Conservation (phyloP, 1,140 invertebrate genomes). For the Heliconius hewitsoni region DNA sequence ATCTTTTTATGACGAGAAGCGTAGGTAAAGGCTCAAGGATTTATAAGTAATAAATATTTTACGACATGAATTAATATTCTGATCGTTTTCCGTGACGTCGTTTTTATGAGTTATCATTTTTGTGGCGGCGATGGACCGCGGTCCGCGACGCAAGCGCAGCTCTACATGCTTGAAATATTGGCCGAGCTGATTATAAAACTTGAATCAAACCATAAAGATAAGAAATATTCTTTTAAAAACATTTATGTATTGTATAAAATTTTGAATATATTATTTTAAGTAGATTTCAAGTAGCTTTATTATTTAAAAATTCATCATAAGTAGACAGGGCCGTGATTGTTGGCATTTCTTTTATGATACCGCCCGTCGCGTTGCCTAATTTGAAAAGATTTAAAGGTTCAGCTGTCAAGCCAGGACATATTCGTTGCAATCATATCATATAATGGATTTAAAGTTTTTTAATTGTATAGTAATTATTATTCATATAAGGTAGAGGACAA, state of each 20-base stretch:
- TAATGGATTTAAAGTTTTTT: constrained; percentile 4
- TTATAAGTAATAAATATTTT: constrained; percentile 82
- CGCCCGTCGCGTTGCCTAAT: constrained; percentile 36
- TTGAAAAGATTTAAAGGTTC: constrained; percentile 33
- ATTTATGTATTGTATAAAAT: constrained; percentile 71
- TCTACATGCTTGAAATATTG: constrained; percentile 63
- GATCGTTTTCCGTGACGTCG: constrained; percentile 80
- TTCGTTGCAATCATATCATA: constrained; percentile 5
- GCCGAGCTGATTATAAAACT: constrained; percentile 70
- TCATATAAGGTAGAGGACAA: background rate
- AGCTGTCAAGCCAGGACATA: constrained; percentile 24
- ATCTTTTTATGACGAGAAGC: constrained; percentile 81
- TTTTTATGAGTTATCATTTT: constrained; percentile 81
- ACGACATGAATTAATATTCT: constrained; percentile 81
- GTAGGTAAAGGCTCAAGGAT: constrained; percentile 81
- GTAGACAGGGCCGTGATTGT: constrained; percentile 39
- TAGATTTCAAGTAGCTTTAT: constrained; percentile 49
- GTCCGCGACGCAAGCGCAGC: constrained; percentile 53
- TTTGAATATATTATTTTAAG: constrained; percentile 64
- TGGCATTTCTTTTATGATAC: constrained; percentile 45
- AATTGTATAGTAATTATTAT: constrained; percentile 2
- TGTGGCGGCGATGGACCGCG: constrained; percentile 64
- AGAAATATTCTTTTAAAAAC: constrained; percentile 60
- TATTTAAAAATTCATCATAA: constrained; percentile 48
- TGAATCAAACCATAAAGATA: constrained; percentile 68